Evolutionary conservation across 2,797 vertebrate genomes (phyloP), one percentile per base, ranked within the genome.

Genomic region (Acestrorhynchus altus): DNA sequence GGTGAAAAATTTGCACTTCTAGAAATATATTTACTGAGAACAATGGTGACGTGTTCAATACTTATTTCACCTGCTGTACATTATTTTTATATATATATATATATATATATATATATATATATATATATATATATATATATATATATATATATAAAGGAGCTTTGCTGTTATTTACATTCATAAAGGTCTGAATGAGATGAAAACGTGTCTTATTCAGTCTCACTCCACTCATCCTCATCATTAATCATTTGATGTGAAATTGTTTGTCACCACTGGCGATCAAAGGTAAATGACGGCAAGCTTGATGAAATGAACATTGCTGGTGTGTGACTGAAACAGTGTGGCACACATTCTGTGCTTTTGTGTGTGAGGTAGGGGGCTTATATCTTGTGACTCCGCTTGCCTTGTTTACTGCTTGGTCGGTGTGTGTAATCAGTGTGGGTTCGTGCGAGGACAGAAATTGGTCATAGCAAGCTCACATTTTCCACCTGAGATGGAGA

Each of bases 371-470:
- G 46, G 46, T n/a, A 63, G 31, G 24, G 35, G 24, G 20, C 35
- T 61, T 69, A 59, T 22, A 59, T 76, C 52, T 49, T n/a, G 8
- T 60, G 44, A 28, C 20, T 65, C 46, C 24, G 10, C 57, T 39
- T 31, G 15, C 31, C 35, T 61, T 70, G 51, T 70, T 61, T 40
- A 61, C 56, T 44, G 75, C 28, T 20, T 61, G 28, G 35, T 52
- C 46, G 22, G 56, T 70, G 75, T 77, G 31, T 70, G 66, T 70
- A 70, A 77, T 77, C 75, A 70, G 56, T 51, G 57, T 70, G 66
- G 35, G 52, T 59, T 73, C 35, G 26, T 24, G 35, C 44, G 24
- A 72, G 76, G 76, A 71, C 39, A 63, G 39, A 61, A 77, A 78
- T 56, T 72, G 70, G 60, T 72, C 60, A 71, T 46, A 65, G 59